Percentiles rank a stretch among this genome's conserved stretches.
These are phyloP conservation scores for Ahaetulla prasina DNA, from an alignment of 2,113 vertebrate genomes.

Conservation along the genomic window DNA sequence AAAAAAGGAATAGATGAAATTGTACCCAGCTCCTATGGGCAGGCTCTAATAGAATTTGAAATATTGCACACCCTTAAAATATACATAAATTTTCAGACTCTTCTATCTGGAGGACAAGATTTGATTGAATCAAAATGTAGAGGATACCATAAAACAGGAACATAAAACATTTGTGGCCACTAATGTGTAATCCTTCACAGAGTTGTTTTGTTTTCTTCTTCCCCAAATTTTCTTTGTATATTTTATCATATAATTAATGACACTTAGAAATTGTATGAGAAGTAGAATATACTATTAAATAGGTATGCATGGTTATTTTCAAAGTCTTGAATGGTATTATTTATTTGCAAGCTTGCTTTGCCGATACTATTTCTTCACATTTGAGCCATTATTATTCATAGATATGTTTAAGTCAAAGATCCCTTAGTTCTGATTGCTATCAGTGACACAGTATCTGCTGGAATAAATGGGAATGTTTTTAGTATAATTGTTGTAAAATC, in stretches of 20 bases:
- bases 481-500: neutral
- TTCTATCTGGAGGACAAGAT: neutral
- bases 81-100: neutral
- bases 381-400: neutral
- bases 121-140: neutral
- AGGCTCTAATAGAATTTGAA: neutral
- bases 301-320: neutral
- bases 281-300: neutral
- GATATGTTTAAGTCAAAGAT: neutral
- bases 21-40: neutral
- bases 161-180: neutral
- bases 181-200: neutral
- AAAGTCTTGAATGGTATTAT: neutral
- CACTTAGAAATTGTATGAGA: neutral
- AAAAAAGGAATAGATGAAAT: neutral
- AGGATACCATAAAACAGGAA: neutral
- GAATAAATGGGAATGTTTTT: neutral
- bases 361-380: neutral
- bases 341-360: neutral
- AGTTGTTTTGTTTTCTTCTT: neutral
- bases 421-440: neutral
- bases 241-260: neutral
- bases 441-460: neutral
- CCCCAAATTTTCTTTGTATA: neutral
- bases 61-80: neutral